Percentiles rank a stretch among this genome's conserved stretches.
phyloP scores from a whole-genome alignment of 1,140 invertebrate genomes.

The Lysiphlebus fabarum region DNA sequence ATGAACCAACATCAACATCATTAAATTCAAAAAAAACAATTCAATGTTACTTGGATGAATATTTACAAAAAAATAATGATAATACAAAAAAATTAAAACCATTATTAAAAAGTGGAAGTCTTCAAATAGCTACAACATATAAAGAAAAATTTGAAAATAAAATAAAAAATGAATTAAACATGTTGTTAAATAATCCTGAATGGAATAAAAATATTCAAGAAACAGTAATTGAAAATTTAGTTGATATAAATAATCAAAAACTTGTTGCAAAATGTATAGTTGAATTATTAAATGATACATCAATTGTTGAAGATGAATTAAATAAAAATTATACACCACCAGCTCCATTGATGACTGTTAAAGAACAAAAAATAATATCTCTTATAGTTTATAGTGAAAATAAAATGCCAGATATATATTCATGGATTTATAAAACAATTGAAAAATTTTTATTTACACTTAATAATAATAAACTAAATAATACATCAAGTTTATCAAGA shows the following conservation, averaged over 20 bases:
- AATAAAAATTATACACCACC: conserved; percentile 44
- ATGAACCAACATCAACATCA: no score
- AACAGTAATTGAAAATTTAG: background rate
- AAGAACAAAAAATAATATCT: conserved; percentile 40
- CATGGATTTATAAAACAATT: conserved; percentile 35
- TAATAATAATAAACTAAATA: background rate
- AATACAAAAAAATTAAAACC: no score
- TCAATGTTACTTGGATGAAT: no score
- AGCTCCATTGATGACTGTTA: conserved; percentile 44
- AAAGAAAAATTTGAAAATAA: background rate
- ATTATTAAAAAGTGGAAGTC: no score
- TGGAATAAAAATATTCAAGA: background rate
- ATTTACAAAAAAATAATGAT: no score
- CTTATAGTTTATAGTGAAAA: conserved; percentile 37
- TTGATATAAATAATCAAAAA: background rate
- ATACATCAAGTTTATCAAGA: conserved; percentile 33
- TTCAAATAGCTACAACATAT: background rate
- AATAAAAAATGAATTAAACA: conserved; percentile 9
- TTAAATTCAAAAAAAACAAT: no score
- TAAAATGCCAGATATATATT: conserved; percentile 29
- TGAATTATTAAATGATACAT: conserved; percentile 25
- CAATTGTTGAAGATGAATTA: conserved; percentile 12
- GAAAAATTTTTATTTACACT: conserved; percentile 41
- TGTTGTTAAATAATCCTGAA: background rate
- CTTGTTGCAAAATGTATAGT: conserved; percentile 18